Conservation (phyloP, 2,797 vertebrate species). For the Leucoraja ocellata region DNA sequence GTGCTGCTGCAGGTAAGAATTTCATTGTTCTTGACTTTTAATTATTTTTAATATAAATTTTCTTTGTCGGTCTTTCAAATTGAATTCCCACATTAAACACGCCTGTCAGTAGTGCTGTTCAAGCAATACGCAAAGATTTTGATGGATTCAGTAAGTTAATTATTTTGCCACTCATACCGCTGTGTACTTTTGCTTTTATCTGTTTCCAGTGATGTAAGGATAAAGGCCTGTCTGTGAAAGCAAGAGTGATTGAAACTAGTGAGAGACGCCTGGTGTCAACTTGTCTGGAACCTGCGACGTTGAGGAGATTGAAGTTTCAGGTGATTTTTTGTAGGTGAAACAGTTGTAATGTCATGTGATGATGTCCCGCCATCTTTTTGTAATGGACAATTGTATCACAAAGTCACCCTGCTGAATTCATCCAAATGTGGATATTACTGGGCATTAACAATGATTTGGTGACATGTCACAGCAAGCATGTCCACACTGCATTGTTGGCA, state of each 20-base stretch:
- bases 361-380: not conserved
- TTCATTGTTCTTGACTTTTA: no score
- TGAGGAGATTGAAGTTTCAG: not conserved
- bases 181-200: not conserved
- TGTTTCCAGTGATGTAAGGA: not conserved
- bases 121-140: not conserved
- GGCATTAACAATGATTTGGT: not conserved
- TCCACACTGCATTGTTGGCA: no score
- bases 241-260: not conserved
- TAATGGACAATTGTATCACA: not conserved
- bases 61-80: not conserved
- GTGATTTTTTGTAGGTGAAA: not conserved
- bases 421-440: not conserved
- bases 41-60: not conserved
- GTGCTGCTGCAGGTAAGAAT: no score
- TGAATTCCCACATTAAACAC: not conserved
- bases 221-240: not conserved
- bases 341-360: not conserved
- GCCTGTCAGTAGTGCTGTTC: not conserved
- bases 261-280: not conserved
- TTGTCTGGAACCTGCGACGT: not conserved
- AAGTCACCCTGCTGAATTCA: not conserved
- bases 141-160: conserved; percentile 1
- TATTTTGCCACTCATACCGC: not conserved
- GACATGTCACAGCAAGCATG: not conserved